These are phyloP conservation scores for Sapajus apella DNA, from an alignment of 2,113 vertebrate genomes.

Conservation along the genomic window DNA sequence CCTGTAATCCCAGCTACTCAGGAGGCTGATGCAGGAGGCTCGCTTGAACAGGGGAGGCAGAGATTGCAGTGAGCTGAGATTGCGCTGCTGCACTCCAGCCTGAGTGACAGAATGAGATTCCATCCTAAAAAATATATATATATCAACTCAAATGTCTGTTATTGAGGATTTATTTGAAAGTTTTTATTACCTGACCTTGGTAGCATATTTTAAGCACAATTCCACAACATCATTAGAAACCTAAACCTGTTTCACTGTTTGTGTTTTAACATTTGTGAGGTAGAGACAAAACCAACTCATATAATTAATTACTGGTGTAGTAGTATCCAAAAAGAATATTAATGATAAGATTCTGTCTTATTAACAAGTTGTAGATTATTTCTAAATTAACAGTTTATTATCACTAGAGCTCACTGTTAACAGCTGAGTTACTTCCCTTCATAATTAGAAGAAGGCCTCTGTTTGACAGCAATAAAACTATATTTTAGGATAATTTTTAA, in stretches of 20 bases:
- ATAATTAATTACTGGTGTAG: background rate
- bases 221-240: background rate
- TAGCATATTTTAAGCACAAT: background rate
- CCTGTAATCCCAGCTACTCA: too few relatives aligned
- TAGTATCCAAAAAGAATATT: background rate
- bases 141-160: background rate
- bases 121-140: background rate
- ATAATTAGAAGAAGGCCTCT: background rate
- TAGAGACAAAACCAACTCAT: background rate
- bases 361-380: constrained; percentile 1
- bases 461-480: constrained; percentile 17
- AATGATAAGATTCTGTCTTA: background rate
- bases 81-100: fast-evolving
- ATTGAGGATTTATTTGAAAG: background rate
- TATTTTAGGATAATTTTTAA: constrained; percentile 30
- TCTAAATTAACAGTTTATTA: constrained; percentile 27
- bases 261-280: background rate
- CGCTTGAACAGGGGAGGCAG: too few relatives aligned
- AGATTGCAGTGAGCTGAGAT: too few relatives aligned
- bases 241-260: background rate
- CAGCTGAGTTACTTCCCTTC: background rate
- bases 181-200: background rate
- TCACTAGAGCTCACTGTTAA: background rate
- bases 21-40: too few relatives aligned
- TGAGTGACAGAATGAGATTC: too few relatives aligned